Evolutionary conservation across 2,113 vertebrate genomes (phyloP).

Genomic region (Castor canadensis): DNA sequence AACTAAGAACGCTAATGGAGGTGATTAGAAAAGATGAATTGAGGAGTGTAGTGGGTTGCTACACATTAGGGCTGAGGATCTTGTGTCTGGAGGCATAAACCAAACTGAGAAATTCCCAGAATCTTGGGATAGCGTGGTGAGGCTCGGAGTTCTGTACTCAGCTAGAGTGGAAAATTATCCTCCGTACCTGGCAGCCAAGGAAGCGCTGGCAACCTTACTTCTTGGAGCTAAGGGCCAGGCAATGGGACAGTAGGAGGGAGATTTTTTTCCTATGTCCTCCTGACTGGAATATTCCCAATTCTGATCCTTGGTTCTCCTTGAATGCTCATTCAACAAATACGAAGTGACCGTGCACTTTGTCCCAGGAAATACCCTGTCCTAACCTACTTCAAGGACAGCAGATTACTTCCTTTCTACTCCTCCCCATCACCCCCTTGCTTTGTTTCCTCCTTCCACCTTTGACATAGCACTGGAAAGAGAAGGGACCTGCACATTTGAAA

Average conservation of each 20-base stretch:
- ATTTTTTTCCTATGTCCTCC: not conserved
- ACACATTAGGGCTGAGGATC: not conserved
- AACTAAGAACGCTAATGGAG: constrained; percentile 45
- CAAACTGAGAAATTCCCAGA: not conserved
- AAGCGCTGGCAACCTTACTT: not conserved
- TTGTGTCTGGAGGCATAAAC: not conserved
- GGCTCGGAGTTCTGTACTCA: not conserved
- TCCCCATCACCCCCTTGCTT: not conserved
- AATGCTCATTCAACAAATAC: not conserved
- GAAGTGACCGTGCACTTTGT: not conserved
- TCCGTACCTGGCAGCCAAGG: not conserved
- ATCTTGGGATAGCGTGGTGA: not conserved
- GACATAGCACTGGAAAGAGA: not conserved
- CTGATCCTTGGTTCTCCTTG: not conserved
- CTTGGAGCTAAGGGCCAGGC: not conserved
- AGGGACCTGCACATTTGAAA: not conserved
- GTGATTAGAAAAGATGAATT: constrained; percentile 29
- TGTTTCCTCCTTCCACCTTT: not conserved
- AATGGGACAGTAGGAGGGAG: accelerated
- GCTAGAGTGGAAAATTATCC: not conserved
- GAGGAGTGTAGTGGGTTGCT: not conserved
- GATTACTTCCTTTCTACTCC: not conserved
- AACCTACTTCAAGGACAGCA: not conserved
- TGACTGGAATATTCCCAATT: not conserved
- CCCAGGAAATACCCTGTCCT: not conserved